These are phyloP conservation scores for Aphidius colemani DNA, from an alignment of 2,888 invertebrate genomes.

Conservation along the genomic window DNA sequence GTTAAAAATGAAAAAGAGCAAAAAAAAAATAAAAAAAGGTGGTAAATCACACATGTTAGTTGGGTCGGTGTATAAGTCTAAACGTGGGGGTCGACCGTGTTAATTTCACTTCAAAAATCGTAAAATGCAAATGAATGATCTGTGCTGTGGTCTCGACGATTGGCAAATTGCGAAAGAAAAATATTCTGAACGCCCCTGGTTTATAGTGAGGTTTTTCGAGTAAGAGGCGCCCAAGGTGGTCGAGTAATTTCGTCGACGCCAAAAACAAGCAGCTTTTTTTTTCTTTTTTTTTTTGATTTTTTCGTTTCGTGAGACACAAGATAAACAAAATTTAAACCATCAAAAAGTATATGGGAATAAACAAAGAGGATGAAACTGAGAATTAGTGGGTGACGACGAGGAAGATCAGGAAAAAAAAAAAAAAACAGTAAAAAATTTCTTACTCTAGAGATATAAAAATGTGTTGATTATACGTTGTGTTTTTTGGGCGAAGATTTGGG, in stretches of 20 bases:
- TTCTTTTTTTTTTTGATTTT: no score
- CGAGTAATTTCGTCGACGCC: constrained; percentile 56
- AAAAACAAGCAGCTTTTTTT: constrained; percentile 41
- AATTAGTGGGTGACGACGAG: constrained; percentile 13
- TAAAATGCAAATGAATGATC: constrained; percentile 58
- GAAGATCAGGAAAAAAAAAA: constrained; percentile 24
- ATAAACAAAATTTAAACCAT: no score
- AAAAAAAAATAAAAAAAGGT: neutral
- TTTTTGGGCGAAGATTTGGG: constrained; percentile 31
- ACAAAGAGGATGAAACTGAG: constrained; percentile 23
- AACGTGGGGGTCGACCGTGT: constrained; percentile 35
- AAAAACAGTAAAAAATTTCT: constrained; percentile 39
- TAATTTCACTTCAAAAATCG: constrained; percentile 56
- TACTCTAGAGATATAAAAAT: constrained; percentile 58
- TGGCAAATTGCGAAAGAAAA: constrained; percentile 58
- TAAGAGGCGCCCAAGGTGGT: constrained; percentile 58
- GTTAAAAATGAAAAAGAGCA: neutral
- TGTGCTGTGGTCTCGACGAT: constrained; percentile 35
- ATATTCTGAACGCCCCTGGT: neutral
- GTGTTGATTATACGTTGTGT: constrained; percentile 60
- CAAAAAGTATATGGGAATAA: constrained; percentile 29
- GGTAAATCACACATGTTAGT: constrained; percentile 1
- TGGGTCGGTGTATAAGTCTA: neutral
- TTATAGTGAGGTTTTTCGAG: constrained; percentile 33
- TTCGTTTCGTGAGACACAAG: no score